Evolutionary conservation across 2,797 vertebrate species (phyloP).

Genomic region (Sebastes iracundus): DNA sequence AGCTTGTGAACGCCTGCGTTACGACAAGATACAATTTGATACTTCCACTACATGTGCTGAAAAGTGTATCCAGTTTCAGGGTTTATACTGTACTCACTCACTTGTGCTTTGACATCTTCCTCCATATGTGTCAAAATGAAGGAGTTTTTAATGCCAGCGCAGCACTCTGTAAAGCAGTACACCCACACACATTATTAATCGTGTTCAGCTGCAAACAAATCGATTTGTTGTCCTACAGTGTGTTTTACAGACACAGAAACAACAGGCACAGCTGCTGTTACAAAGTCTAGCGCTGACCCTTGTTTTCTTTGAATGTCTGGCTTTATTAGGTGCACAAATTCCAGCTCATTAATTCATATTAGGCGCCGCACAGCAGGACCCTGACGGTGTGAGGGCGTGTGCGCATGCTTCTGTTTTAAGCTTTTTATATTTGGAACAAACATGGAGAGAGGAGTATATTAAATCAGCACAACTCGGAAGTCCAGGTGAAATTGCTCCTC

Average conservation of each 20-base stretch:
- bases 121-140: background rate
- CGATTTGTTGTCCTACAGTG: background rate
- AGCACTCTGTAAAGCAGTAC: background rate
- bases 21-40: conserved; percentile 29
- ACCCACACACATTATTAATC: background rate
- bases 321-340: conserved; percentile 23
- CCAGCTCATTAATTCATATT: conserved; percentile 49
- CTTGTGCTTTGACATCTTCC: conserved; percentile 8
- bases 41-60: conserved; percentile 1
- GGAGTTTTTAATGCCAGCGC: background rate
- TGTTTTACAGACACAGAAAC: background rate
- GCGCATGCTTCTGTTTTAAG: background rate
- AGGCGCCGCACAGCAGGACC: background rate
- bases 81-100: background rate
- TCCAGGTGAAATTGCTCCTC: background rate
- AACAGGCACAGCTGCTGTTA: background rate
- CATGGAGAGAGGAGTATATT: background rate
- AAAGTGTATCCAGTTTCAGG: conserved; percentile 11
- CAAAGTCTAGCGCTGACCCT: background rate
- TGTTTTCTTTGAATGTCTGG: background rate
- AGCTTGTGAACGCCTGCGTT: background rate
- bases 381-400: background rate
- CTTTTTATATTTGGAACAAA: conserved; percentile 29
- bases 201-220: background rate
- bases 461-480: background rate